Evolutionary conservation across 2,797 vertebrate genomes (phyloP).

Genomic region (Tenualosa thibaudeaui): DNA sequence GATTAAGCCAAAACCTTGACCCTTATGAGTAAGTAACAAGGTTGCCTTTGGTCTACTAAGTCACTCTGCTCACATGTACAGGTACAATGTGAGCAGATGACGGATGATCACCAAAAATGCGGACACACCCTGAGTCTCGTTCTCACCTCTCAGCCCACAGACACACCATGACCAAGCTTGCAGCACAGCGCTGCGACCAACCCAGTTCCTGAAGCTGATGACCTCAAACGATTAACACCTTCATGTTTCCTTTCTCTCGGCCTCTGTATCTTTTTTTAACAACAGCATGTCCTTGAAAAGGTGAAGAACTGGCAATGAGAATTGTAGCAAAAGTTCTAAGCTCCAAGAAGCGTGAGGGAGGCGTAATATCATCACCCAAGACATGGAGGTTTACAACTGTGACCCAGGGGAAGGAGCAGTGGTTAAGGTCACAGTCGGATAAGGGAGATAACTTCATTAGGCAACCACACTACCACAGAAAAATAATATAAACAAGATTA

Average conservation of each 20-base stretch:
- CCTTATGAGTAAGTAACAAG: not conserved
- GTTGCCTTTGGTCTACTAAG: not conserved
- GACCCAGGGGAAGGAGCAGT: not conserved
- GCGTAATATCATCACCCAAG: not conserved
- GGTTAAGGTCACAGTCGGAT: not conserved
- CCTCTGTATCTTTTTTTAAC: not conserved
- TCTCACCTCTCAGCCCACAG: not conserved
- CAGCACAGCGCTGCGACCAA: not conserved
- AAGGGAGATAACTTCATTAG: not conserved
- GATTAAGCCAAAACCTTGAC: not conserved
- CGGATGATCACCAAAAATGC: conserved; percentile 6
- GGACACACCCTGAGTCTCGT: conserved; percentile 1
- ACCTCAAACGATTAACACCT: not conserved
- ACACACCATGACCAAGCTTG: not conserved
- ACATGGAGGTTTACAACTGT: not conserved
- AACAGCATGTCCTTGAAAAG: not conserved
- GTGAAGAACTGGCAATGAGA: not conserved
- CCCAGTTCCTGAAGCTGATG: not conserved
- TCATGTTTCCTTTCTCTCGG: not conserved
- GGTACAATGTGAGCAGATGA: not conserved
- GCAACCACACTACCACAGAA: not conserved
- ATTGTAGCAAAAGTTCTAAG: not conserved
- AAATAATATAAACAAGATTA: too few species aligned
- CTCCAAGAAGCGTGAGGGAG: not conserved
- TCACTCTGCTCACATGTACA: not conserved